Percentiles rank a stretch among this genome's conserved stretches.
Evolutionary conservation across 2,888 invertebrate species (phyloP).

Genomic region (Pristionchus japonicus): DNA sequence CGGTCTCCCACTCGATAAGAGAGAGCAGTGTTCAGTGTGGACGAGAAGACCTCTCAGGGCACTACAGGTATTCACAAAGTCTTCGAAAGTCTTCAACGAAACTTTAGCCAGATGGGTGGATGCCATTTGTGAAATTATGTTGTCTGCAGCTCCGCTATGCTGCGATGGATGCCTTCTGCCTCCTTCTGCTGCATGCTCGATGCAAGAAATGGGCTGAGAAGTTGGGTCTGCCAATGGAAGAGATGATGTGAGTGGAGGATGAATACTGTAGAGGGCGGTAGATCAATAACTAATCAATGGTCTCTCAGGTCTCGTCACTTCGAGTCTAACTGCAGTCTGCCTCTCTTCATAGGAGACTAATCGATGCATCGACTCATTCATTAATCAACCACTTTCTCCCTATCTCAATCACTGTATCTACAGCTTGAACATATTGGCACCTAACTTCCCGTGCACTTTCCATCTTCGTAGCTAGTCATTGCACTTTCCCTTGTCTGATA

Average conservation of each 20-base stretch:
- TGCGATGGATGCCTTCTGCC: slow-evolving; percentile 67
- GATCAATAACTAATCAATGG: background rate
- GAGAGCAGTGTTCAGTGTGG: slow-evolving; percentile 73
- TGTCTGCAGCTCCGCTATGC: slow-evolving; percentile 65
- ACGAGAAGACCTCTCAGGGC: slow-evolving; percentile 65
- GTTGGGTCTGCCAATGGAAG: slow-evolving; percentile 50
- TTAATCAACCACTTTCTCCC: background rate
- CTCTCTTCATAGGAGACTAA: slow-evolving; percentile 36
- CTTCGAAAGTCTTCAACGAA: too few species aligned
- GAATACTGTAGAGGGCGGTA: background rate
- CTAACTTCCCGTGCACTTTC: background rate
- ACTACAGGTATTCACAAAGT: slow-evolving; percentile 61
- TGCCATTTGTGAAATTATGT: too few species aligned
- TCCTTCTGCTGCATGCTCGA: slow-evolving; percentile 55
- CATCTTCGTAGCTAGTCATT: background rate
- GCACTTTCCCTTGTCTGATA: background rate
- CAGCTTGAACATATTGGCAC: background rate
- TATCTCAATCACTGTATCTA: background rate
- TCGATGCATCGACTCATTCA: background rate
- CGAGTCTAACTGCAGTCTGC: slow-evolving; percentile 2
- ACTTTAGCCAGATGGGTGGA: too few species aligned
- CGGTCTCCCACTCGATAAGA: slow-evolving; percentile 65
- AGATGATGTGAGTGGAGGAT: slow-evolving; percentile 47
- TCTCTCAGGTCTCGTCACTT: slow-evolving; percentile 38
- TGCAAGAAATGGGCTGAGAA: slow-evolving; percentile 49